Evolutionary conservation across 92 coral and sea anemone species (phyloP), one percentile per base, ranked within the genome.

Genomic region (Epizoanthus ramosus): DNA sequence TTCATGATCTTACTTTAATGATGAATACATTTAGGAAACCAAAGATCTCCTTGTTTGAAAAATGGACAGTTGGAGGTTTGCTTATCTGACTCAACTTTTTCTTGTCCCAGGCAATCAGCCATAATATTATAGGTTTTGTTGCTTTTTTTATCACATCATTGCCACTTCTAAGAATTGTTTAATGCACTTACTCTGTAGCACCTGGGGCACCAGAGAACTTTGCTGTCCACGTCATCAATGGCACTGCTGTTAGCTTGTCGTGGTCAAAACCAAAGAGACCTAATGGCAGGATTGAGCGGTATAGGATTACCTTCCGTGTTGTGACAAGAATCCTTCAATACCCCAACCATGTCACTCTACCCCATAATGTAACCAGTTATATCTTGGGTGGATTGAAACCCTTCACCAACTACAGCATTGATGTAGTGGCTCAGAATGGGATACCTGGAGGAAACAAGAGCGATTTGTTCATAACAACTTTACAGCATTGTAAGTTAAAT

Each of bases 141-240:
- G 31, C 31, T 0, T 28, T 28, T 28, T 28, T 28, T 28, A 15
- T 67, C 2, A 41, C 8, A 6, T 14, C 54, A 21, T 7, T 39
- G 14, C 21, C 0, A 31, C 2, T 7, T 31, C 21, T 39, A 21
- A 35, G 5, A 2, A 19, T 47, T 19, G 15, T 52, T 52, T 13
- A 8, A 13, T 4, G 16, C 14, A 28, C 15, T 67, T 67, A 19
- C n/a, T 17, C 16, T 67, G 6, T 58, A 76, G 82, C 82, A n/a
- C 82, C 82, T 13, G 82, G 71, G 43, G 71, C 82, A 41, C 82
- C 82, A 21, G 82, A 77, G 53, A 61, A 77, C 71, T 77, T 77
- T 63, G 82, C 41, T 23, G 22, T 43, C 21, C 15, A 61, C 5
- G 82, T 77, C 5, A 39, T 77, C 35, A 77, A 77, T 69, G 63